Base-by-base conservation (phyloP, 2,797 vertebrate genomes). In the Nyctibius grandis region DNA sequence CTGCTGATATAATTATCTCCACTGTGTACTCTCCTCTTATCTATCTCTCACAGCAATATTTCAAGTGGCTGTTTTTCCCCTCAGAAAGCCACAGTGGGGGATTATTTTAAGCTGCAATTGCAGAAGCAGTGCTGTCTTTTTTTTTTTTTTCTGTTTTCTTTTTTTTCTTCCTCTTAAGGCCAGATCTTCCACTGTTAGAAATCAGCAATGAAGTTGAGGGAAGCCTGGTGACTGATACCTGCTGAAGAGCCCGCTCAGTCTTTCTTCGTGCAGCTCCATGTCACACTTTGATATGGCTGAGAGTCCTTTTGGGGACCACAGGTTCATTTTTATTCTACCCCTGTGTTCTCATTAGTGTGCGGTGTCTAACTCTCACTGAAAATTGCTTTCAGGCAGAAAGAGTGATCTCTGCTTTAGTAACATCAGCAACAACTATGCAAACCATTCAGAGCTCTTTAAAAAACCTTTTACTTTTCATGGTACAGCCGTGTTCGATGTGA, bases 1-100 rank as follows among this genome's bases (percentile, higher is more conserved):
- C 74, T 97, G 61, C 80, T 89, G 88, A 93, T 83, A 92, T 78
- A 83, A 77, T 88, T 93, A 89, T 95, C 91, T 89, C 84, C 28
- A 12, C 79, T 50, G 19, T 50, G 67, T 92, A 42, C 53, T 42
- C 34, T 81, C 36, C 74, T 57, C 53, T 83, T 95, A 95, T 96
- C 93, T 93, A 22, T 78, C 4, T 42, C 72, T 95, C 26, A 59
- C 81, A 91, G 80, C 60, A 70, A 20, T 31, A 19, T 75, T 91
- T 94, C 57, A 72, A 80, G 48, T 44, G 57, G 20, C 68, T 89
- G 86, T 65, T 96, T 75, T 87, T 68, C 74, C 63, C 42, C 20
- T 81, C 69, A 85, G 59, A 95, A 96, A 92, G 82, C 93, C 91
- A 78, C 82, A 59, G 2, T 0, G 4, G 72, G 42, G 54, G 50